A percentile compares a stretch with the other conserved stretches of the same genome.
These are phyloP conservation scores for Mechanitis mazaeus DNA, from an alignment of 2,888 invertebrate species.

Conservation along the genomic window DNA sequence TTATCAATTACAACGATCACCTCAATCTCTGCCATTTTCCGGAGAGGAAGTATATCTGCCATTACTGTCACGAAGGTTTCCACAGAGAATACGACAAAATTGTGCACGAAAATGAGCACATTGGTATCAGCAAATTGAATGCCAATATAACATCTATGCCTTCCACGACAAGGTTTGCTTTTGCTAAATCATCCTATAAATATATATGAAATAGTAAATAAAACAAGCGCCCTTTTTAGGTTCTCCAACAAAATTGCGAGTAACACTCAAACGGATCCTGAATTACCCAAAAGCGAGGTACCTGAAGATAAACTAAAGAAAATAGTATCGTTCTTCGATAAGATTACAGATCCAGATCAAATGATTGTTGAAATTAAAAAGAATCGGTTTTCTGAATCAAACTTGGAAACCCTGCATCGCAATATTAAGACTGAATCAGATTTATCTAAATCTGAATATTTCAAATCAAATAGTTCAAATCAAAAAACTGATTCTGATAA, in stretches of 20 bases:
- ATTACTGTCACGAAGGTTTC: slow-evolving; percentile 68
- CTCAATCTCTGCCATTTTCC: slow-evolving; percentile 60
- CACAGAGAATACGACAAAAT: slow-evolving; percentile 47
- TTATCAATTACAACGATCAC: slow-evolving; percentile 70
- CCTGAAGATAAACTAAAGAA: slow-evolving; percentile 63
- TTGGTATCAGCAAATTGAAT: slow-evolving; percentile 50
- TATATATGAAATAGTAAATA: not conserved
- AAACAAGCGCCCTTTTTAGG: slow-evolving; percentile 8
- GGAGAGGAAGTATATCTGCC: slow-evolving; percentile 51
- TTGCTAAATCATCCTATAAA: not conserved
- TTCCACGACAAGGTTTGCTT: slow-evolving; percentile 30
- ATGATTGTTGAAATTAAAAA: slow-evolving; percentile 46
- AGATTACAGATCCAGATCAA: slow-evolving; percentile 49
- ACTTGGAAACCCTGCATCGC: slow-evolving; percentile 33
- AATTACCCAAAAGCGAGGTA: slow-evolving; percentile 36
- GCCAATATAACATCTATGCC: slow-evolving; percentile 26
- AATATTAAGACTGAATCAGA: slow-evolving; percentile 25
- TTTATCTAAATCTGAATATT: slow-evolving; percentile 24
- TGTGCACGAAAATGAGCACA: slow-evolving; percentile 59
- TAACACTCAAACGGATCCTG: slow-evolving; percentile 56
- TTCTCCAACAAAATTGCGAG: slow-evolving; percentile 38
- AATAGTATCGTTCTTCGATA: slow-evolving; percentile 66
- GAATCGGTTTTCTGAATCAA: slow-evolving; percentile 42
- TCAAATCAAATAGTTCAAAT: not conserved
- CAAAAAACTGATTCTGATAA: slow-evolving; percentile 35